These are phyloP conservation scores for Schizopygopsis malacanthus DNA, from an alignment of 2,797 vertebrate species.

Conservation along the genomic window DNA sequence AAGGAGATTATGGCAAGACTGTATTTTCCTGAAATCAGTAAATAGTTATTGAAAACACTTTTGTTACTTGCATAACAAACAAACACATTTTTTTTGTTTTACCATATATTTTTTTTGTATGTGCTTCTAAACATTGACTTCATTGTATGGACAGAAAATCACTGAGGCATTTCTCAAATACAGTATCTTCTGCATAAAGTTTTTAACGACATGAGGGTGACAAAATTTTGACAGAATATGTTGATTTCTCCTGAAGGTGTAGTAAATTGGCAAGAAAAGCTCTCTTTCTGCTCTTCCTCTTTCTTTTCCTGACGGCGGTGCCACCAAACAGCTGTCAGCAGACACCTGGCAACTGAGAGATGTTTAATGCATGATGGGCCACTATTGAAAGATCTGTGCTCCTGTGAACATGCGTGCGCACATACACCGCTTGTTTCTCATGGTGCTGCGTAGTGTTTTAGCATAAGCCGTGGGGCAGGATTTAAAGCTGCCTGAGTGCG, in stretches of 20 bases:
- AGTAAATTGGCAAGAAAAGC: neutral
- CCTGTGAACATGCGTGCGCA: neutral
- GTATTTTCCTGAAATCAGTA: neutral
- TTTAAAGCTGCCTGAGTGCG: slow-evolving; percentile 8
- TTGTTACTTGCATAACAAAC: neutral
- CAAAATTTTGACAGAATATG: neutral
- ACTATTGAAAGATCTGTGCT: slow-evolving; percentile 12
- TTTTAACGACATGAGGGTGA: neutral
- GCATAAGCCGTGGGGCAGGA: neutral
- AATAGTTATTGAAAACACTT: neutral
- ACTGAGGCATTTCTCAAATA: neutral
- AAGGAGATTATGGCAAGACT: neutral
- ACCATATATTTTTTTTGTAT: neutral
- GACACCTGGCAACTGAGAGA: slow-evolving; percentile 39
- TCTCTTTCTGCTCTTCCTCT: neutral
- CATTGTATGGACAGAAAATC: neutral
- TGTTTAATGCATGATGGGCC: slow-evolving; percentile 25
- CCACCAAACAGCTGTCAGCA: slow-evolving; percentile 50
- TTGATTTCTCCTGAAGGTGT: neutral
- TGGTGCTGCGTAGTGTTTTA: neutral
- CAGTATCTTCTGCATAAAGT: neutral
- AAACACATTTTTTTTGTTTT: no score
- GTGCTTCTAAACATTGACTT: neutral
- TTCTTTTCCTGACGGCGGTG: slow-evolving; percentile 29
- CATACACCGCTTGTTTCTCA: neutral